Base-by-base conservation (phyloP, 2,888 invertebrate genomes). In the Thymelicus acteon region DNA sequence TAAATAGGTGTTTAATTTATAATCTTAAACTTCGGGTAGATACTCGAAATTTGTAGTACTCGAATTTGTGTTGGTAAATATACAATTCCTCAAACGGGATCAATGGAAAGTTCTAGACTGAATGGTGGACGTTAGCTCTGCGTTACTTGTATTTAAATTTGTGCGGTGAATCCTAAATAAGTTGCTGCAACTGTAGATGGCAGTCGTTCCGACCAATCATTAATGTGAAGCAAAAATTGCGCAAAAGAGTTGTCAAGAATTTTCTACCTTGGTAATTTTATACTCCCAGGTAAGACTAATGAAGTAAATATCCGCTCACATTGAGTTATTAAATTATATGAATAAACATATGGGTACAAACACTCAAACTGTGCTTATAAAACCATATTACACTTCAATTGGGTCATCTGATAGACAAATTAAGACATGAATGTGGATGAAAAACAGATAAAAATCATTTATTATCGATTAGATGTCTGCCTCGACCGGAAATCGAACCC, bases 211-310 rank as follows among this genome's bases (percentile, higher is more conserved):
- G 31, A 57, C 31, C 57, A 57, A 57, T 57, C 57, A 37, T 57
- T 37, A 57, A 57, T 57, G 37, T 57, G 57, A 57, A 37, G 31
- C 57, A 13, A 57, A 57, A 13, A 37, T 57, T 57, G 31, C 57
- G 37, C 31, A 57, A 57, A 31, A 57, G 0, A 19, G 37, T 57
- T 57, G 31, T 57, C 13, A 57, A 37, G 57, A 37, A 31, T 57
- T 31, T 57, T 54, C 31, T 13, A 13, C 31, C 13, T 31, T 37
- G 10, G 13, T 54, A 7, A 24, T 54, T 24, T 31, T 12, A 54
- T 15, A n/a, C 49, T 15, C 15, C 49, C 15, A 52, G 13, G 24
- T 54, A 5, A 6, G 24, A 54, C 44, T 44, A 12, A 44, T 44
- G 12, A 8, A 44, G 1, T 44, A 44, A 44, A 44, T 44, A 44